Evolutionary conservation across 64 coral and sea anemone genomes (phyloP).

Genomic region (Montipora sp.): DNA sequence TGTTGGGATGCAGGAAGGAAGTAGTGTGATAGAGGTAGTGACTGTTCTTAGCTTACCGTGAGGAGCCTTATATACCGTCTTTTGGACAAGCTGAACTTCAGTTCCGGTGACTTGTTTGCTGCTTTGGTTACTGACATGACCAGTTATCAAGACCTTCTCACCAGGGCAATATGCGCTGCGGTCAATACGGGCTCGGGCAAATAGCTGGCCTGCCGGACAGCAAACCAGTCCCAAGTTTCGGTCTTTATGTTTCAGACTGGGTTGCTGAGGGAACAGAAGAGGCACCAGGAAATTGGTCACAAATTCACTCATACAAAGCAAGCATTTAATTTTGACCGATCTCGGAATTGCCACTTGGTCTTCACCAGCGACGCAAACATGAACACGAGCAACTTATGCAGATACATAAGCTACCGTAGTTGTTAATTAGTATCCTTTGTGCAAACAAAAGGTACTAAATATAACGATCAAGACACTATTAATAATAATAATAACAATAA

Average conservation of each 20-base stretch:
- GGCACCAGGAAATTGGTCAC: neutral
- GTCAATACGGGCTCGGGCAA: neutral
- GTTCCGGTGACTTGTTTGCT: constrained; percentile 17
- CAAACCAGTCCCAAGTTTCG: constrained; percentile 1
- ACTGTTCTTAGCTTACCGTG: neutral
- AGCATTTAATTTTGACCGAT: no score
- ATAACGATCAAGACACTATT: no score
- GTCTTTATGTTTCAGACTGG: constrained; percentile 24
- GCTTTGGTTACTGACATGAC: constrained; percentile 15
- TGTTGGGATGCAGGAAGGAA: neutral
- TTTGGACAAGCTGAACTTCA: constrained; percentile 40
- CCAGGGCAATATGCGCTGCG: constrained; percentile 25
- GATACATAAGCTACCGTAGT: no score
- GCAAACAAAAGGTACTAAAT: no score
- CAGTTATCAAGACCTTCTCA: constrained; percentile 37
- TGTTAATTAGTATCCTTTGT: no score
- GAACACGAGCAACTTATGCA: no score
- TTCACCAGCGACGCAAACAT: no score
- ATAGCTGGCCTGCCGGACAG: constrained; percentile 31
- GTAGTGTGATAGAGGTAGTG: neutral
- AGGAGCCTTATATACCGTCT: constrained; percentile 12
- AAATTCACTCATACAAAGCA: neutral
- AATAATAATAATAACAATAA: no score
- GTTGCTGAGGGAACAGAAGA: neutral
- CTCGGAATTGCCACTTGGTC: no score